Evolutionary conservation across 2,888 invertebrate genomes (phyloP).

Genomic region (Endotricha flammealis): DNA sequence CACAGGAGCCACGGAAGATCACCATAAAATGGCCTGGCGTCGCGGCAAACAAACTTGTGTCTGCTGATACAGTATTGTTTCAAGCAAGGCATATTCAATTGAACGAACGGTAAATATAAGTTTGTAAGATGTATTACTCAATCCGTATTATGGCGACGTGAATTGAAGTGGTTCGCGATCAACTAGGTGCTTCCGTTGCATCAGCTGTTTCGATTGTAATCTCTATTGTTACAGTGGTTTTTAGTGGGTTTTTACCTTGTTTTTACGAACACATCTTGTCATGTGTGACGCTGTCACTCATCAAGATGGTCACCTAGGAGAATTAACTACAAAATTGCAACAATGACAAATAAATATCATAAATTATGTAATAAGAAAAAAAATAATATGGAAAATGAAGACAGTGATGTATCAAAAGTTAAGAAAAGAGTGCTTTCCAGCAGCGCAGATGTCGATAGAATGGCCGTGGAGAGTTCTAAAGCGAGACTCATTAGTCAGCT

Average conservation of each 20-base stretch:
- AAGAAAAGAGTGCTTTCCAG: conserved; percentile 25
- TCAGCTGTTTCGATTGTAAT: conserved; percentile 52
- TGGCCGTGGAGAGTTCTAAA: conserved; percentile 29
- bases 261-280: too few species aligned
- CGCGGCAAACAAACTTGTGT: conserved; percentile 25
- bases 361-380: too few species aligned
- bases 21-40: conserved; percentile 35
- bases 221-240: conserved; percentile 11
- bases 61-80: conserved; percentile 21
- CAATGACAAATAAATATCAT: neutral
- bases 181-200: conserved; percentile 69
- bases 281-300: neutral
- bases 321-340: neutral
- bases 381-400: neutral
- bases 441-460: conserved; percentile 24
- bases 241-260: too few species aligned
- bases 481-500: conserved; percentile 29
- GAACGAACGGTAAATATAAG: conserved; percentile 18
- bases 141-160: conserved; percentile 73
- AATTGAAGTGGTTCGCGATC: conserved; percentile 75
- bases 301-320: conserved; percentile 16
- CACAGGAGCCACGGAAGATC: conserved; percentile 27
- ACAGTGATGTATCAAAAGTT: conserved; percentile 1
- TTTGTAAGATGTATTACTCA: conserved; percentile 70
- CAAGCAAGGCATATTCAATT: neutral